Evolutionary conservation across 2,797 vertebrate genomes (phyloP).

Genomic region (Falco cherrug): DNA sequence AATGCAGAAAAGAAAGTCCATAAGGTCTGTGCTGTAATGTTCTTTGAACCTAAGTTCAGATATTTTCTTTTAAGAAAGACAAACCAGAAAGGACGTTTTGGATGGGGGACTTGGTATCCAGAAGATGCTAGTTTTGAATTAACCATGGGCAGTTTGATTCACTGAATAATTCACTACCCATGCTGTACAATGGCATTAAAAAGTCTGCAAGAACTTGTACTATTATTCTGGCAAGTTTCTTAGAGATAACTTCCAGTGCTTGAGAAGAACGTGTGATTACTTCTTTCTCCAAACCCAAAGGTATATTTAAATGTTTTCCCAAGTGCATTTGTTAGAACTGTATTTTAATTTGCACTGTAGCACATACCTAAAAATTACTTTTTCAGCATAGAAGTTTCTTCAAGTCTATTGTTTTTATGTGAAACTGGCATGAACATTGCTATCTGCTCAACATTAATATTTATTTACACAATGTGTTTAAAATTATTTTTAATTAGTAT

Average conservation of each 20-base stretch:
- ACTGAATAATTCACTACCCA: conserved; percentile 50
- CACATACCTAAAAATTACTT: background rate
- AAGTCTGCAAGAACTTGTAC: background rate
- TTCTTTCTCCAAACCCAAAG: background rate
- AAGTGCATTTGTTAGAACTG: background rate
- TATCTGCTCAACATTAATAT: conserved; percentile 13
- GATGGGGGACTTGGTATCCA: background rate
- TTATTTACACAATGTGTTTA: conserved; percentile 26
- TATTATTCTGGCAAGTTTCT: background rate
- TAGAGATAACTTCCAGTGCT: background rate
- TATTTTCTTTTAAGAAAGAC: background rate
- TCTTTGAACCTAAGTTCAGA: background rate
- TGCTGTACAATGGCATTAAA: background rate
- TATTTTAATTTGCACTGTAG: background rate
- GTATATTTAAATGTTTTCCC: background rate
- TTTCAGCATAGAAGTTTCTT: background rate
- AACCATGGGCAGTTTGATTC: conserved; percentile 40
- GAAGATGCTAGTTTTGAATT: conserved; percentile 44
- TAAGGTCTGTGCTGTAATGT: background rate
- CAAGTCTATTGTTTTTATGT: background rate
- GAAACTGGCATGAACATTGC: background rate
- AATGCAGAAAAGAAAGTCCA: background rate
- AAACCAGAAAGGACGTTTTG: background rate
- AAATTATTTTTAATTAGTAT: conserved; percentile 49
- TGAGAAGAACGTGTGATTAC: background rate